Evolutionary conservation across 2,113 vertebrate genomes (phyloP), one percentile per base, ranked within the genome.

Genomic region (Scalopus aquaticus): DNA sequence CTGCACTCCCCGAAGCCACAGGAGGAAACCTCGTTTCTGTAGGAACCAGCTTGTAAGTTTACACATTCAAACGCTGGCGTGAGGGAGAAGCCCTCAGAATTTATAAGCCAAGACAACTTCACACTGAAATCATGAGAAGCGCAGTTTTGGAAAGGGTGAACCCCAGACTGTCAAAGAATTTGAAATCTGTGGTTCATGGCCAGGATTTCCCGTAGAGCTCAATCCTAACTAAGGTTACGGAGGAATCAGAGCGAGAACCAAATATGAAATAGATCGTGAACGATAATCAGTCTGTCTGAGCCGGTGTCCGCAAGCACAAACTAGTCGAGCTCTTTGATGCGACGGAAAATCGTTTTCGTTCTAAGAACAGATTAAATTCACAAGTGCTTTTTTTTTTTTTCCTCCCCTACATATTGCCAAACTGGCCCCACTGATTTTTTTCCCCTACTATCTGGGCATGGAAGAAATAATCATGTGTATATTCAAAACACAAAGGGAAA

Each of bases 281-380:
- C 4, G 20, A 84, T 60, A 54, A 54, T 54, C 65, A 12, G 74
- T 80, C 86, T 44, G 51, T 72, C 79, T 84, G 77, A 91, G 78
- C 64, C 39, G 24, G 37, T 10, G 30, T 78, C 49, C 83, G 46
- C 91, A 26, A 32, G 91, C 74, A 91, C 74, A 6, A 56, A 87
- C 70, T 62, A 56, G 91, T 90, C 80, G 44, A 86, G 42, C 72
- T 91, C 62, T 92, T 84, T 82, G 94, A 94, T 88, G 46, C 30
- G 0, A 70, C 76, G 70, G 84, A 85, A 92, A 97, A 95, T 89
- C 93, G 76, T 83, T 95, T 96, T 88, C 65, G n/a, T 69, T 89
- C 64, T 94, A 78, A 95, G 86, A 91, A 88, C 64, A 94, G 88
- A 96, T 96, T 91, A 91, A 84, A 91, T 76, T 93, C 79, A 30